Percentiles rank a stretch among this genome's conserved stretches.
Evolutionary conservation across 2,888 invertebrate genomes (phyloP).

Genomic region (Idaea straminata): DNA sequence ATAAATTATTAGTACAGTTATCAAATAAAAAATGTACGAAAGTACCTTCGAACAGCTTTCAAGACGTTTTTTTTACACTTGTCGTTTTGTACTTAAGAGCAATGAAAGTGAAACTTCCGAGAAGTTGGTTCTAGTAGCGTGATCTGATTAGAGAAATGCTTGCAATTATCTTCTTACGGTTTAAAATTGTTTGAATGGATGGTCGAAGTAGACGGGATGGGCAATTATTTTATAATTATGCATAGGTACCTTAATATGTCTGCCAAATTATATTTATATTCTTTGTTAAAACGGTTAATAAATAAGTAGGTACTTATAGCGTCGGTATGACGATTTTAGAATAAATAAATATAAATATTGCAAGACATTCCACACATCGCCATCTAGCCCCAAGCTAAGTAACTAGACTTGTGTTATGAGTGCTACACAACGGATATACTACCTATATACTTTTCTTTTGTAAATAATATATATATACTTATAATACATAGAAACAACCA

Average conservation of each 20-base stretch:
- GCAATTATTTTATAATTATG: neutral
- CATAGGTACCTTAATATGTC: neutral
- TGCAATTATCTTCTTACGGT: neutral
- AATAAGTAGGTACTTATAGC: too few relatives aligned
- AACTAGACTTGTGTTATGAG: too few relatives aligned
- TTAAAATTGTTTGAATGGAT: neutral
- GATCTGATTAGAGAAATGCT: neutral
- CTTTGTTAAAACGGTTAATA: too few relatives aligned
- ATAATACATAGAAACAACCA: too few relatives aligned
- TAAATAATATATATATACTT: too few relatives aligned
- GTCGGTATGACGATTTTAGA: too few relatives aligned
- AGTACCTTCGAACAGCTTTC: neutral
- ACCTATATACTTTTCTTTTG: too few relatives aligned
- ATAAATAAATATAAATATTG: too few relatives aligned
- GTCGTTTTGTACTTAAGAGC: neutral
- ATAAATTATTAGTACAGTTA: neutral
- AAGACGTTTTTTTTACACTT: neutral
- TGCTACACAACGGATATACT: too few relatives aligned
- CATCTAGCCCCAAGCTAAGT: too few relatives aligned
- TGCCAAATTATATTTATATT: too few relatives aligned
- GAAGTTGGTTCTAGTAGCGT: neutral
- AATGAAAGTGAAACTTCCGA: neutral
- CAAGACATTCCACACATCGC: too few relatives aligned
- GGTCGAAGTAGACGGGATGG: neutral
- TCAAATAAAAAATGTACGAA: neutral